These are phyloP conservation scores for Meghimatium bilineatum DNA, from an alignment of 2,888 invertebrate genomes.

Conservation along the genomic window DNA sequence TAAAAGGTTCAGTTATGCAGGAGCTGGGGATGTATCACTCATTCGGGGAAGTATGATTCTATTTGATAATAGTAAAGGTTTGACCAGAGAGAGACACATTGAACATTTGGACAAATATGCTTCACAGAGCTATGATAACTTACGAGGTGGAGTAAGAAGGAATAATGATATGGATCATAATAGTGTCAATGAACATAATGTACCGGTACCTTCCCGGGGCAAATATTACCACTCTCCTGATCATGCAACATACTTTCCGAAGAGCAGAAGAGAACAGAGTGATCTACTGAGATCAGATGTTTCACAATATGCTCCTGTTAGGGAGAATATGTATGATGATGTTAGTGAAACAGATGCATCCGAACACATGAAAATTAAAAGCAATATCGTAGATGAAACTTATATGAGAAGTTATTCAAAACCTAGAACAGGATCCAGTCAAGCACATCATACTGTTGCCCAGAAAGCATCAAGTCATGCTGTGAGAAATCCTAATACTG, in stretches of 20 bases:
- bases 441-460: neutral
- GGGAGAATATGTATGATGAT: neutral
- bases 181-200: neutral
- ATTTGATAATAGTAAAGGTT: constrained; percentile 9
- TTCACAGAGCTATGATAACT: constrained; percentile 27
- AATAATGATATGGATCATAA: neutral
- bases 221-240: neutral
- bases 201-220: neutral
- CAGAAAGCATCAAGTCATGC: neutral
- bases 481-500: neutral
- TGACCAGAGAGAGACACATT: constrained; percentile 15
- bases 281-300: neutral
- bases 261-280: neutral
- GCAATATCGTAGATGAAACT: neutral
- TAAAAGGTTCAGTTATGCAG: constrained; percentile 48
- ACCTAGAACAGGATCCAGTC: neutral
- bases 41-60: constrained; percentile 6
- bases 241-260: neutral
- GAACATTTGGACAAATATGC: constrained; percentile 35
- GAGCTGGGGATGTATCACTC: constrained; percentile 36
- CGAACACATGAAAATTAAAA: neutral
- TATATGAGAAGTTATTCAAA: neutral
- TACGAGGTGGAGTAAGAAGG: constrained; percentile 1
- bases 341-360: neutral
- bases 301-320: constrained; percentile 17